phyloP scores from a whole-genome alignment of 2,797 vertebrate species.

The Uromys caudimaculatus region DNA sequence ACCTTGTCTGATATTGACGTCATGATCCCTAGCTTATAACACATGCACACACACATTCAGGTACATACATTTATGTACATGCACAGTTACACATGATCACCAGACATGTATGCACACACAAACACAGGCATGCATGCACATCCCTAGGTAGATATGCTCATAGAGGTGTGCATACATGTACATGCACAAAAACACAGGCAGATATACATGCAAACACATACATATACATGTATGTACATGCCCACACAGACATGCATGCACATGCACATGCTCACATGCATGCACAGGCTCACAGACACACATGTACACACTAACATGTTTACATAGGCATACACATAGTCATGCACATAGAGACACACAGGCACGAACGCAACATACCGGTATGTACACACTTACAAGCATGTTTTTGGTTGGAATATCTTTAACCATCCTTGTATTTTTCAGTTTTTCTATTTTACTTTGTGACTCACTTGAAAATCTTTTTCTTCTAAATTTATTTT shows the following conservation, averaged over 20 bases:
- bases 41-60: neutral
- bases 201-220: neutral
- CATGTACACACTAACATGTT: neutral
- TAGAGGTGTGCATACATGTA: neutral
- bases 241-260: neutral
- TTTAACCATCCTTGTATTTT: neutral
- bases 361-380: neutral
- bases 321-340: neutral
- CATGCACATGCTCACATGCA: neutral
- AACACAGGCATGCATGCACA: neutral
- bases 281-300: neutral
- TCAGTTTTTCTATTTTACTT: constrained; percentile 31
- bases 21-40: neutral
- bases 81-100: neutral
- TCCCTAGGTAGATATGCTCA: neutral
- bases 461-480: neutral
- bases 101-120: neutral
- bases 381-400: neutral
- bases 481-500: constrained; percentile 32
- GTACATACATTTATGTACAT: neutral
- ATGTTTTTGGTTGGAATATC: neutral
- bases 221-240: neutral
- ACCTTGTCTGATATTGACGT: neutral
- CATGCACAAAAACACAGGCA: neutral
- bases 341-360: neutral